Base-by-base conservation (phyloP, 2,113 vertebrate species). In the Rana temporaria region DNA sequence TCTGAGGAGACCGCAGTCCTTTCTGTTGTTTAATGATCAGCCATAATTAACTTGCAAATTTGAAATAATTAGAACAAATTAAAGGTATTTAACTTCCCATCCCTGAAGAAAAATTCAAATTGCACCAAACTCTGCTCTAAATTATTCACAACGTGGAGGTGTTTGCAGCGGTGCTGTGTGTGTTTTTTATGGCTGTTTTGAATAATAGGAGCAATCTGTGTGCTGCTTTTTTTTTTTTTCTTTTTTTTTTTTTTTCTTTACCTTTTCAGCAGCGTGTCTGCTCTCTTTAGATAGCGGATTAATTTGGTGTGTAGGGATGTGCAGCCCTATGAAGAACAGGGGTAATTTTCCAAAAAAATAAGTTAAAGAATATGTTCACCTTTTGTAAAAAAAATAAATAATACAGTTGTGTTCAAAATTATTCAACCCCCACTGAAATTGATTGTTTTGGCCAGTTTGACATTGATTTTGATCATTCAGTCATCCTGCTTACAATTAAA, bases 51-150 rank as follows among this genome's bases (percentile, higher is more conserved):
- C 93, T 94, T 93, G 92, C 93, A 95, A 94, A 94, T 95, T 94
- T 93, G 93, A 94, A 94, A 94, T 95, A 95, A 95, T 95, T 95
- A 95, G 93, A 94, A 93, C 92, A 94, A 95, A 95, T 95, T 95
- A 95, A 95, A 95, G 92, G 94, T 95, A 94, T 93, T 95, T 95
- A 95, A 95, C 92, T 95, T 94, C 92, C 90, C 90, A 91, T 95
- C 93, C 94, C 94, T 94, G 93, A 94, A 95, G 94, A 93, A 95
- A 95, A 94, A 93, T 92, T 93, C 90, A 94, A 92, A 95, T 94
- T 93, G 92, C 92, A 93, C 92, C 93, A 94, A 95, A 94, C 90
- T 92, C 93, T 89, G 92, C 91, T 93, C 93, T 95, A 94, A 95
- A 95, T 95, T 94, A 95, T 95, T 95, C 93, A 95, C 93, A 88